These are phyloP conservation scores for Oreotragus oreotragus DNA, from an alignment of 2,113 vertebrate genomes.

Conservation along the genomic window DNA sequence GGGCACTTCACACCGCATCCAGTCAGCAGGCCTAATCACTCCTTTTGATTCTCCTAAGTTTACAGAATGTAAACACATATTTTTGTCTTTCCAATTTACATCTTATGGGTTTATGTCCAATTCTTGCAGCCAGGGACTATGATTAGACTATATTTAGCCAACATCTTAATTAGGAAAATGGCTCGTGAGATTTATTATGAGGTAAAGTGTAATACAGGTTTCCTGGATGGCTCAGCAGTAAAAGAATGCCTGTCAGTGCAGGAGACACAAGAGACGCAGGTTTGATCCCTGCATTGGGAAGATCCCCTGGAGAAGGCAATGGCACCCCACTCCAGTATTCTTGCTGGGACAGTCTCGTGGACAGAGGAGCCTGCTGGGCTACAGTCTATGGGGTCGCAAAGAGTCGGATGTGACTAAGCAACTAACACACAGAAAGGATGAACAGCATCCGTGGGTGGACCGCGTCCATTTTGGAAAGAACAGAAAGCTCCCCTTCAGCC, in stretches of 20 bases:
- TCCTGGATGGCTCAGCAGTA: not conserved
- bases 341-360: not conserved
- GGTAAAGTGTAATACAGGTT: not conserved
- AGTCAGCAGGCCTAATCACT: not conserved
- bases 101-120: not conserved
- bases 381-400: rapidly evolving
- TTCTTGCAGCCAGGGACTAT: not conserved
- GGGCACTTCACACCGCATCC: too few species aligned
- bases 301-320: not conserved
- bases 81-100: not conserved
- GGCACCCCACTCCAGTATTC: not conserved
- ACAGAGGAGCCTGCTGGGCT: not conserved
- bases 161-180: not conserved
- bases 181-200: not conserved
- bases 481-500: not conserved
- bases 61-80: not conserved
- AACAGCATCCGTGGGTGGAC: not conserved
- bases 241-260: not conserved
- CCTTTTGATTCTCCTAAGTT: not conserved
- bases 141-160: not conserved
- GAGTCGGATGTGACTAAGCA: rapidly evolving
- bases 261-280: not conserved
- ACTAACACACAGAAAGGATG: not conserved
- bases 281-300: not conserved
- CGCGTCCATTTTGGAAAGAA: not conserved